Base-by-base conservation (phyloP, 2,113 vertebrate genomes). In the Meleagris gallopavo region DNA sequence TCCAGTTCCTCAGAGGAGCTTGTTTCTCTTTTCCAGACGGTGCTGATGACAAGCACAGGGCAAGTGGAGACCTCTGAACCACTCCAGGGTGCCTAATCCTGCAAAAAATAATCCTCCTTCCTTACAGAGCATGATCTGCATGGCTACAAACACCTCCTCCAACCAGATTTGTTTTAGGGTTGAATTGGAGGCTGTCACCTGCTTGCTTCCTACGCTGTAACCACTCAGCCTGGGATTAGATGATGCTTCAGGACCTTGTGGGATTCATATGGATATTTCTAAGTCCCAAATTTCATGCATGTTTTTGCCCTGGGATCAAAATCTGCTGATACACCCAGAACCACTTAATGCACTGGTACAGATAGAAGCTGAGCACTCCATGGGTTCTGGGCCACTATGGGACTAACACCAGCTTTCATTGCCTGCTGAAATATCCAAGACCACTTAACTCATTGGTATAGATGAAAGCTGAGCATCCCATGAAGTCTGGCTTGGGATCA, bases 11-110 rank as follows among this genome's bases (percentile, higher is more conserved):
- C 73, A 24, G 15, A 94, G 57, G 46, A 71, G 87, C 79, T 10
- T 74, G 83, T 67, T 88, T 69, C 91, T 84, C 90, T 90, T 83
- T 90, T 83, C 77, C 74, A 87, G 66, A 41, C 34, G 2, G 22
- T 0, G 2, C 30, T 58, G 93, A 46, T 15, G 8, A 88, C 83
- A 75, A 90, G 94, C 16, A 19, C 25, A 80, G 64, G 61, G 61
- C 2, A 14, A 89, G 27, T 1, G 2, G 38, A 75, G 81, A 89
- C 52, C 89, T 84, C 29, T 74, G 65, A 85, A 70, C 69, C 7
- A 2, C 25, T 50, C 34, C 5, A 1, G 55, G 77, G 86, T 6
- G 9, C 45, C 60, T 83, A 43, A 73, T 74, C 66, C 82, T 10
- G 27, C 6, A 13, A 69, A 76, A 93, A 90, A 86, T 70, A 60